Conservation (phyloP, 2,888 invertebrate genomes). For the Caradrina clavipalpis region DNA sequence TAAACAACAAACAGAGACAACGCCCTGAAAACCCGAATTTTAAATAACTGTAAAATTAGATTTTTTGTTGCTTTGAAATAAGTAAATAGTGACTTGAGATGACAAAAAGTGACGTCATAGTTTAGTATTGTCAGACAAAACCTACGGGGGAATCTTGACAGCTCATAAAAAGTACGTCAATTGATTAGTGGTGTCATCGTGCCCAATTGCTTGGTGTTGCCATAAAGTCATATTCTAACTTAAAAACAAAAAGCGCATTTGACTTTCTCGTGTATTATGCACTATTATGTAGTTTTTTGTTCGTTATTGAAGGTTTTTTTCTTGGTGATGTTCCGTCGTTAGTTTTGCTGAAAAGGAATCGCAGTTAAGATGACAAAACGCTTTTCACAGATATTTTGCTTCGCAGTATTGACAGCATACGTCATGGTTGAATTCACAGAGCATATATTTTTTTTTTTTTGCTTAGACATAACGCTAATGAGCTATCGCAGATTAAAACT, state of each 20-base stretch:
- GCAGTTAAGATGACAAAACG: constrained; percentile 11
- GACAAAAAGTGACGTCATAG: no score
- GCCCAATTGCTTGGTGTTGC: no score
- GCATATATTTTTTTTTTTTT: constrained; percentile 1
- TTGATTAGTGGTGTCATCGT: no score
- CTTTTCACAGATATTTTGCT: constrained; percentile 44
- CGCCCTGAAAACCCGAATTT: no score
- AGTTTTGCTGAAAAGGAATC: constrained; percentile 20
- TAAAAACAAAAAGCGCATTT: neutral
- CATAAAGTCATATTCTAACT: no score
- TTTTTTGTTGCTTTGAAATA: no score
- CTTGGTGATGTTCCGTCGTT: constrained; percentile 24
- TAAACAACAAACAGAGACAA: no score
- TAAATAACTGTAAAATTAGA: no score
- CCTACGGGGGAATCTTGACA: no score
- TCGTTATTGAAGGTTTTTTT: constrained; percentile 16
- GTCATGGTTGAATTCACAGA: constrained; percentile 3
- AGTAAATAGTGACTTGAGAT: no score
- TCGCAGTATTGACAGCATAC: constrained; percentile 25
- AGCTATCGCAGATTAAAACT: constrained; percentile 21
- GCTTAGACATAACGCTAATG: constrained; percentile 35
- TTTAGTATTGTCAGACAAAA: no score
- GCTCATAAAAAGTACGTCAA: no score
- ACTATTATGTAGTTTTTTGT: constrained; percentile 15
- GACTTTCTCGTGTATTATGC: neutral